These are phyloP conservation scores for Melanotus villosus DNA, from an alignment of 2,888 invertebrate genomes.

Conservation along the genomic window DNA sequence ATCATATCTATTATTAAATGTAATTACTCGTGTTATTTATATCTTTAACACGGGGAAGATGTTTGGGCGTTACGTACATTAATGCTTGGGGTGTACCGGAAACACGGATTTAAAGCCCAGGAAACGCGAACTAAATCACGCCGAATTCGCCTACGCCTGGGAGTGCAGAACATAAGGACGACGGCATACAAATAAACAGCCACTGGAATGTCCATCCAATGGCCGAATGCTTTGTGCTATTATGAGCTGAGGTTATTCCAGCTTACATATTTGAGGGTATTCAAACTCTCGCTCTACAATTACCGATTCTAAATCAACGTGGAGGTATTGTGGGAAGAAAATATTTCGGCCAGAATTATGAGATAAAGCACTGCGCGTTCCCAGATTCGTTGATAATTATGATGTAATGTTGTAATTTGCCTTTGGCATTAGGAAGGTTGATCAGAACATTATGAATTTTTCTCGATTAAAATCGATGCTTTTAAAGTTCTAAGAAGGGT, in stretches of 20 bases:
- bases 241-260: conserved; percentile 20
- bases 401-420: too few species aligned
- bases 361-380: too few species aligned
- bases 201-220: conserved; percentile 13
- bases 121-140: conserved; percentile 24
- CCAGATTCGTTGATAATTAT: too few species aligned
- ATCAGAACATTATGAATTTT: too few species aligned
- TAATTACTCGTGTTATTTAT: conserved; percentile 20
- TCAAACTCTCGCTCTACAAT: conserved; percentile 1
- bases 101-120: conserved; percentile 19
- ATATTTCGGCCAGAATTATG: background rate
- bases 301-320: conserved; percentile 5
- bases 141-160: conserved; percentile 6
- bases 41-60: conserved; percentile 13
- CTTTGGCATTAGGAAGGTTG: too few species aligned
- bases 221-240: conserved; percentile 18
- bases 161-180: background rate
- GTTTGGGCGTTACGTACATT: conserved; percentile 13
- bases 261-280: conserved; percentile 13
- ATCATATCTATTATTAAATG: conserved; percentile 26
- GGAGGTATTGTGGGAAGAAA: background rate
- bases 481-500: too few species aligned
- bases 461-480: too few species aligned
- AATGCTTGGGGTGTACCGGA: conserved; percentile 21
- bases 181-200: conserved; percentile 17